Base-by-base conservation (phyloP, 2,888 invertebrate genomes). In the Matsumyia berberina region DNA sequence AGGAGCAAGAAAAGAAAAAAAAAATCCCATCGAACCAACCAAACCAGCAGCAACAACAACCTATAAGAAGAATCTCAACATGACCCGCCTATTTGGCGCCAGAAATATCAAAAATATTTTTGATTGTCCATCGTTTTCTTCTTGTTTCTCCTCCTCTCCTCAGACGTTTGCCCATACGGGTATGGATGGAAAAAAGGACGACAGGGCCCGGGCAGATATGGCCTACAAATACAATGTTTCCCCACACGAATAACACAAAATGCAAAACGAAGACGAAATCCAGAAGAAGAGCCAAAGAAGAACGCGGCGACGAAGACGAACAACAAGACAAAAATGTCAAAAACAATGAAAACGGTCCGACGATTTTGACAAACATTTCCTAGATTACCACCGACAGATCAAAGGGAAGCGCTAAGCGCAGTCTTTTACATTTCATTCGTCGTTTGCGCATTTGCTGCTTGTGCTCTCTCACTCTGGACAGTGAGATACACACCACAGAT, bases 361-460 rank as follows among this genome's bases (percentile, higher is more conserved):
- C 89, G 91, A 89, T 89, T 91, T 91, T 91, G 91, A 91, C 91
- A 91, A 91, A 91, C 91, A 91, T 91, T 91, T 91, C 91, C 91
- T 91, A 91, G 91, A 91, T 91, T 90, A 88, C 89, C 90, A 89
- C 88, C 90, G 91, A 91, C 91, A 91, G 90, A 91, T 91, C 91
- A 91, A 91, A 91, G 90, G n/a, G 88, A 88, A 78, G 87, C 89
- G 87, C 86, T 87, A 86, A 86, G 87, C 86, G 86, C 87, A 87
- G 82, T 87, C 87, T 87, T 86, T 87, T 82, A 88, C 83, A 87
- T 87, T 87, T 87, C 87, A 86, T 87, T 87, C 88, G 87, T 24
- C n/a, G n/a, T 82, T 87, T 87, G 87, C 87, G 87, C 78, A 86
- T 82, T 83, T 77, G 62, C 70, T 72, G 74, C 69, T 67, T 62